phyloP scores from a whole-genome alignment of 2,797 vertebrate genomes.

The Sebastes paucispinis region DNA sequence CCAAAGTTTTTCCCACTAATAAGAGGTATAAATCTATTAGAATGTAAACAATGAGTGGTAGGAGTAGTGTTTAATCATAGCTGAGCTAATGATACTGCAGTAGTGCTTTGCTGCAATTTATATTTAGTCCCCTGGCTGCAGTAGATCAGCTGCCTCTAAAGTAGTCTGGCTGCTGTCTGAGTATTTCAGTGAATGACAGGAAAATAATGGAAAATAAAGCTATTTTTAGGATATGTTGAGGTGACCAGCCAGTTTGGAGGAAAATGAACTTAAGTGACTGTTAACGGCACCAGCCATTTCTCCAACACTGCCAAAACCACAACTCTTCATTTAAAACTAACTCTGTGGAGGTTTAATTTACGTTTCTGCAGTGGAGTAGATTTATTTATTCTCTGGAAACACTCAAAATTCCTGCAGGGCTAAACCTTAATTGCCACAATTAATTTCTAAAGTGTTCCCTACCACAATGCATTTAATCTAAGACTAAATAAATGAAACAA shows the following conservation, averaged over 20 bases:
- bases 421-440: slow-evolving; percentile 25
- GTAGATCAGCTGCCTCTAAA: slow-evolving; percentile 6
- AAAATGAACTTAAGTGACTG: slow-evolving; percentile 1
- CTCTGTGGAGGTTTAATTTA: background rate
- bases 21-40: background rate
- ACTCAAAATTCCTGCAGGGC: slow-evolving; percentile 4
- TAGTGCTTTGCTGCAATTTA: slow-evolving; percentile 16
- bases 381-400: slow-evolving; percentile 26
- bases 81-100: slow-evolving; percentile 29
- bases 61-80: slow-evolving; percentile 27
- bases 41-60: slow-evolving; percentile 5
- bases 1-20: slow-evolving; percentile 12
- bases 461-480: background rate
- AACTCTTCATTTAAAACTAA: background rate
- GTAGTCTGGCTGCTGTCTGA: slow-evolving; percentile 5
- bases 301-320: background rate
- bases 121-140: slow-evolving; percentile 20
- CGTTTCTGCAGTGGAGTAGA: background rate
- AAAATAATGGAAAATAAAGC: slow-evolving; percentile 13
- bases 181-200: slow-evolving; percentile 6
- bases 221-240: slow-evolving; percentile 19
- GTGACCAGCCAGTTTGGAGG: background rate
- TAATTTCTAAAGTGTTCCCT: background rate
- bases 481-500: slow-evolving; percentile 6
- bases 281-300: background rate